These are phyloP conservation scores for Poicephalus meyeri DNA, from an alignment of 2,113 vertebrate genomes.

Conservation along the genomic window DNA sequence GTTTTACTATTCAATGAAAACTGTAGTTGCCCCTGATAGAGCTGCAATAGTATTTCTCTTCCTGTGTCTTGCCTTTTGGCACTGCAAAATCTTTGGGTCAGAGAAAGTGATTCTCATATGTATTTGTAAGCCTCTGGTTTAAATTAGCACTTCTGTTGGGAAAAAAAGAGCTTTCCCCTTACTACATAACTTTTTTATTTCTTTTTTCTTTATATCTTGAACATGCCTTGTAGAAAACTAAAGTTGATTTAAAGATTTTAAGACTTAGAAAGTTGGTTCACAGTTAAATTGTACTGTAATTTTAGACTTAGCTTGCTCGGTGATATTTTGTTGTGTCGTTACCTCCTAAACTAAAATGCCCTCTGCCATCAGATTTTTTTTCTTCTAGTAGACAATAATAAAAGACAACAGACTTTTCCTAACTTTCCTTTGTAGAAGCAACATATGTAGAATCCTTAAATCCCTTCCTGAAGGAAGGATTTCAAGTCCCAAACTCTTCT, in stretches of 20 bases:
- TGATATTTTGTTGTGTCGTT: neutral
- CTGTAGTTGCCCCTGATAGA: neutral
- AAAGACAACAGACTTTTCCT: neutral
- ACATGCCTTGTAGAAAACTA: neutral
- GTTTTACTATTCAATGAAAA: constrained; percentile 32
- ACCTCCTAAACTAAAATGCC: neutral
- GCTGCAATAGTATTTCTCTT: constrained; percentile 2
- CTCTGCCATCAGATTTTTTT: neutral
- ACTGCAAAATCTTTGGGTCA: neutral
- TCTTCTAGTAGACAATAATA: neutral
- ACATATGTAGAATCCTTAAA: neutral
- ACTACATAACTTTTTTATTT: neutral
- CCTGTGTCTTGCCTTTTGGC: neutral
- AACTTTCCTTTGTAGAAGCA: neutral
- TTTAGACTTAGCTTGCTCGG: neutral
- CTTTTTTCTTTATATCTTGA: neutral
- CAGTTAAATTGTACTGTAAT: neutral
- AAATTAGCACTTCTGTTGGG: neutral
- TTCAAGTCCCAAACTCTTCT: neutral
- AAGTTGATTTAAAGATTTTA: neutral
- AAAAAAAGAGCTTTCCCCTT: neutral
- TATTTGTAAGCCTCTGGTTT: neutral
- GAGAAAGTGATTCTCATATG: neutral
- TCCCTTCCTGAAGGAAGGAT: neutral
- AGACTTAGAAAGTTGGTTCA: neutral